Conservation (phyloP, 2,888 invertebrate species). For the Cinara cedri region DNA sequence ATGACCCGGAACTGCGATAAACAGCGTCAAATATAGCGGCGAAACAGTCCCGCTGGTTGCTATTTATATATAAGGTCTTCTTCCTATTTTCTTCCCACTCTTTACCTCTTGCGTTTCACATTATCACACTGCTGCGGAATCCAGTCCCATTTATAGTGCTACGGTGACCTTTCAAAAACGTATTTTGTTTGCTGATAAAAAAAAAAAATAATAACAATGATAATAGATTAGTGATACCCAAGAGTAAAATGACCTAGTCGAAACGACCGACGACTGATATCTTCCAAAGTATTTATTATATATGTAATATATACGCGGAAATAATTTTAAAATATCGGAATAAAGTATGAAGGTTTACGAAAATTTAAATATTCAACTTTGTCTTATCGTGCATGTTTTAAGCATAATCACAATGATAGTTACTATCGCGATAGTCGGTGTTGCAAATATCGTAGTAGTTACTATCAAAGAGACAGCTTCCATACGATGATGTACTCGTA, state of each 20-base stretch:
- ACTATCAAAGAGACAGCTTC: no score
- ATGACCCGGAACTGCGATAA: slow-evolving; percentile 56
- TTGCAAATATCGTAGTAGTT: no score
- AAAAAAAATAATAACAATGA: background rate
- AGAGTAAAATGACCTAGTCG: slow-evolving; percentile 28
- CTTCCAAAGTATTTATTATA: no score
- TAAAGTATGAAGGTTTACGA: no score
- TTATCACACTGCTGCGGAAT: slow-evolving; percentile 15
- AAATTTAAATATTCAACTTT: no score
- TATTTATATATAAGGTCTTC: slow-evolving; percentile 8
- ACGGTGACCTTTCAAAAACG: slow-evolving; percentile 26
- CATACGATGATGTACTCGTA: no score
- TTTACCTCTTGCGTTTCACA: background rate
- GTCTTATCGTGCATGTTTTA: no score
- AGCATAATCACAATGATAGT: no score
- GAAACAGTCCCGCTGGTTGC: slow-evolving; percentile 1
- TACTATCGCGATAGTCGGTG: no score
- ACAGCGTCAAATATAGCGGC: slow-evolving; percentile 47
- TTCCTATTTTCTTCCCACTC: slow-evolving; percentile 28
- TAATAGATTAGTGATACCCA: background rate
- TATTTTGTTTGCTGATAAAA: slow-evolving; percentile 15
- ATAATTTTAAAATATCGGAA: no score
- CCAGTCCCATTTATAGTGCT: slow-evolving; percentile 22
- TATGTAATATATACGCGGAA: no score
- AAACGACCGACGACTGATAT: slow-evolving; percentile 20